Percentiles rank a stretch among this genome's conserved stretches.
Evolutionary conservation across 35 echinoderm and acorn worm species (phyloP).

Genomic region (Anneissia japonica): DNA sequence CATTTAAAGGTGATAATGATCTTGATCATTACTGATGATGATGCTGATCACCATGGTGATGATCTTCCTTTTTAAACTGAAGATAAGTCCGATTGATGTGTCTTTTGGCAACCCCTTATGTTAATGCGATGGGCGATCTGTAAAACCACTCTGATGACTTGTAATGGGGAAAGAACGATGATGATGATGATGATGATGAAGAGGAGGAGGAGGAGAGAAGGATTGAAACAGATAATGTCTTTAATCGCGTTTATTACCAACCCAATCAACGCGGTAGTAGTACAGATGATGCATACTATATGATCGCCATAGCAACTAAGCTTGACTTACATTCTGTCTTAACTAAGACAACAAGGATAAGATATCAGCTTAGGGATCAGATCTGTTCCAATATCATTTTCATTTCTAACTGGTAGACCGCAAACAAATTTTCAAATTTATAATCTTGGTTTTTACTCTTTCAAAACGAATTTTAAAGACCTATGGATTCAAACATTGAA

Average conservation of each 20-base stretch:
- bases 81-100: neutral
- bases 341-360: too few relatives aligned
- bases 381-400: too few relatives aligned
- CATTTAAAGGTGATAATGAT: neutral
- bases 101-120: neutral
- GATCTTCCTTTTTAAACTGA: neutral
- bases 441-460: too few relatives aligned
- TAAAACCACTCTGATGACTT: neutral
- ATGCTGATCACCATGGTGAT: neutral
- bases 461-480: too few relatives aligned
- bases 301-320: neutral
- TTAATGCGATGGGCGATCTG: neutral
- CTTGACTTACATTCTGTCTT: too few relatives aligned
- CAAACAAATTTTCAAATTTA: too few relatives aligned
- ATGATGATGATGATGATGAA: neutral
- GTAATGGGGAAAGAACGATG: neutral
- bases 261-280: neutral
- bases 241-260: neutral
- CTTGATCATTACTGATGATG: neutral
- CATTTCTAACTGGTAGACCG: too few relatives aligned
- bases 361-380: too few relatives aligned
- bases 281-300: neutral
- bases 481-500: too few relatives aligned
- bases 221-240: neutral
- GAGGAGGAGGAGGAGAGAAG: neutral